These are phyloP conservation scores for Catocala fraxini DNA, from an alignment of 2,888 invertebrate genomes.

Conservation along the genomic window DNA sequence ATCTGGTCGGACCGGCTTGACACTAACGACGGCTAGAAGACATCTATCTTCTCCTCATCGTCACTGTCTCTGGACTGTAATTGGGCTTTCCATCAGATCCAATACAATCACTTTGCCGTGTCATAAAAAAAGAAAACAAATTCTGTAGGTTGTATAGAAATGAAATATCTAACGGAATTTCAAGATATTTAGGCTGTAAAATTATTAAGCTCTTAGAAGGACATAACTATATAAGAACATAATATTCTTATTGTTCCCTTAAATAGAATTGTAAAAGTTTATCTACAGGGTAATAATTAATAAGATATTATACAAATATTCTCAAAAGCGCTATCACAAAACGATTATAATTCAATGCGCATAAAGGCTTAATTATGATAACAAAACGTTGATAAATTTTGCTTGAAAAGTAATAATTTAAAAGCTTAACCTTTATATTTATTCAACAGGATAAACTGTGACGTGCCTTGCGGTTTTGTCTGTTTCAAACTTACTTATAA, in stretches of 20 bases:
- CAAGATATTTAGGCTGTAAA: too few relatives aligned
- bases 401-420: constrained; percentile 55
- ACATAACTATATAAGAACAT: too few relatives aligned
- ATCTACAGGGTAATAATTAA: constrained; percentile 13
- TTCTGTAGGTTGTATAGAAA: too few relatives aligned
- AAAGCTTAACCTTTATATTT: constrained; percentile 51
- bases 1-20: too few relatives aligned
- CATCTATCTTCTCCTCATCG: too few relatives aligned
- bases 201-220: too few relatives aligned
- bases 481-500: constrained; percentile 21
- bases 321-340: constrained; percentile 31
- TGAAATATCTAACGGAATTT: too few relatives aligned
- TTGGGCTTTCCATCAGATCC: too few relatives aligned
- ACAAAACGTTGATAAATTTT: constrained; percentile 53
- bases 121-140: too few relatives aligned
- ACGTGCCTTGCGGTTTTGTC: constrained; percentile 37
- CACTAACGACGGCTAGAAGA: too few relatives aligned
- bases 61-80: too few relatives aligned
- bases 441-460: constrained; percentile 39
- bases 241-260: background rate
- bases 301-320: constrained; percentile 26
- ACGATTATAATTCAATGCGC: constrained; percentile 47
- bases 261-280: constrained; percentile 6
- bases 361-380: constrained; percentile 51
- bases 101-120: too few relatives aligned